Evolutionary conservation across 2,888 invertebrate species (phyloP), one percentile per base, ranked within the genome.

Genomic region (Epistrophella euchroma): DNA sequence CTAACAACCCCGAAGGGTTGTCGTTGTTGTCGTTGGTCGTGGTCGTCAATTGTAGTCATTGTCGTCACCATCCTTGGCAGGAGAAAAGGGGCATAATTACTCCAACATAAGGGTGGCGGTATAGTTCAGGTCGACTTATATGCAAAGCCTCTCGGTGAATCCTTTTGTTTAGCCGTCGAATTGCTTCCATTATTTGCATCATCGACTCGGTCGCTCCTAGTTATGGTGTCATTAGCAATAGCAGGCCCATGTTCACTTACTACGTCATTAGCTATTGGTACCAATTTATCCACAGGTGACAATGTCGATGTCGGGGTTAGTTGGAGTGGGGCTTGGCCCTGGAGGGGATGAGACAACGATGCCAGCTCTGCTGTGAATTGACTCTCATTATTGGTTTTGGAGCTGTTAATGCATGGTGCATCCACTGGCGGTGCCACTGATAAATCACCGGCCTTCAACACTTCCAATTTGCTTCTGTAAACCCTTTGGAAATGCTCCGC

Each of bases 351-450:
- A 11, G 60, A n/a, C 17, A 71, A 25, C 13, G 47, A 56, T 56
- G 56, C 10, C 56, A 25, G n/a, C 35, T n/a, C 13, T 70, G 45
- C 60, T 60, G 56, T n/a, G 73, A 75, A 70, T 74, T 68, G 79
- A 37, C 55, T 56, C 58, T 75, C 75, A 76, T 75, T 72, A 72
- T 35, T 22, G 71, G 50, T 43, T 43, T 66, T 52, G 17, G 88
- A 81, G 40, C 89, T 88, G 83, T 90, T 90, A 72, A 90, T 89
- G 66, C 90, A 90, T 40, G 90, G 90, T 11, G 89, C 88, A 74
- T 83, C 77, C n/a, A 77, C 7, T 66, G 89, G 88, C 66, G 89
- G 89, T 9, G 72, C 56, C 6, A 89, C 74, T 55, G 82, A 88
- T 62, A 90, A 88, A 88, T 90, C 90, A 71, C 84, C 81, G 11